Evolutionary conservation across 1,140 invertebrate species (phyloP).

Genomic region (Stegodyphus dumicola): DNA sequence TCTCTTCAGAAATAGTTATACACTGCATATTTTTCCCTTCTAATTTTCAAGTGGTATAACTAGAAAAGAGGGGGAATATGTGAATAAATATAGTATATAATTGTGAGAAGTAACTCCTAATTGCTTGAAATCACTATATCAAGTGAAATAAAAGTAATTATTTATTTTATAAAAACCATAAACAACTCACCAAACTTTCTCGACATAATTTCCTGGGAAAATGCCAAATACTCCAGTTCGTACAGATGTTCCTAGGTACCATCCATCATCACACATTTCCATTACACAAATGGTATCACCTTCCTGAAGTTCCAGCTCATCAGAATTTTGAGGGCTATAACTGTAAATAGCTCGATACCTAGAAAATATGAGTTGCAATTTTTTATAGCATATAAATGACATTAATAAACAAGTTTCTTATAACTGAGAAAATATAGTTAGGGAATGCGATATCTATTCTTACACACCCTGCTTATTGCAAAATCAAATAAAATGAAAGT

Average conservation of each 20-base stretch:
- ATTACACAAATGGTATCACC: slow-evolving; percentile 95
- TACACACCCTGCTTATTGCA: background rate
- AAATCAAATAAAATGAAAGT: background rate
- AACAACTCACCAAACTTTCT: slow-evolving; percentile 72
- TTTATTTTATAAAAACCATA: background rate
- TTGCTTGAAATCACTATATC: too few relatives aligned
- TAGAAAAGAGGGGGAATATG: too few relatives aligned
- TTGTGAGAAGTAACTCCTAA: too few relatives aligned
- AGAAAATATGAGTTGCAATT: background rate
- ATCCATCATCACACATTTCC: slow-evolving; percentile 98
- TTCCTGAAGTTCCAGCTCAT: slow-evolving; percentile 92
- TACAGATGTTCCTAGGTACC: slow-evolving; percentile 96
- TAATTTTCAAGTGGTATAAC: too few relatives aligned
- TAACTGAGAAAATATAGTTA: background rate
- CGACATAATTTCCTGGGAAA: slow-evolving; percentile 98
- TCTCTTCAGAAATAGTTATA: too few relatives aligned
- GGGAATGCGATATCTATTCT: too few relatives aligned
- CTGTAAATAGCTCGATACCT: slow-evolving; percentile 92
- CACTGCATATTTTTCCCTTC: too few relatives aligned
- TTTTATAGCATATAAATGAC: background rate
- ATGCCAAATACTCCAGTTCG: slow-evolving; percentile 95
- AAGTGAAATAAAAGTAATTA: too few relatives aligned
- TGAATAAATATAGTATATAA: too few relatives aligned
- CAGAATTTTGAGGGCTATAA: slow-evolving; percentile 95
- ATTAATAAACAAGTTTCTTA: background rate